Evolutionary conservation across 2,113 vertebrate species (phyloP).

Genomic region (Capreolus pygargus): DNA sequence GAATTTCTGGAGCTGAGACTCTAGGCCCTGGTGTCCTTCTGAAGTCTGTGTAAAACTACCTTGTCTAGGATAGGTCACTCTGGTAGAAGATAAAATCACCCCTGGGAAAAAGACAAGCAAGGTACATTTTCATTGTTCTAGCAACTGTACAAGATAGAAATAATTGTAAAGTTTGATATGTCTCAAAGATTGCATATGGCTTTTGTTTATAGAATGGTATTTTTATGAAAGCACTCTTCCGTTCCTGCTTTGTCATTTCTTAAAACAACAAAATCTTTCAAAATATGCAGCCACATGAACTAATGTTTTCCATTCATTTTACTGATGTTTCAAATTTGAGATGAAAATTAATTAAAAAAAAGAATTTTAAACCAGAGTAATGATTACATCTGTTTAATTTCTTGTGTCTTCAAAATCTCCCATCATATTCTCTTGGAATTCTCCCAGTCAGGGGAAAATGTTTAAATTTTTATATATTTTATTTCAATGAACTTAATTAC

Average conservation of each 20-base stretch:
- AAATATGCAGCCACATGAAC: not conserved
- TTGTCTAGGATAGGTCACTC: not conserved
- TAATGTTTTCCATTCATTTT: slow-evolving; percentile 35
- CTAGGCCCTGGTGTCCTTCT: not conserved
- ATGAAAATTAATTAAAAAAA: slow-evolving; percentile 5
- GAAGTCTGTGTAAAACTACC: not conserved
- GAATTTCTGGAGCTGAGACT: not conserved
- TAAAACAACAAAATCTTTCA: slow-evolving; percentile 24
- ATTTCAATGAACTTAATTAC: slow-evolving; percentile 25
- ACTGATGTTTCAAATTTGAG: not conserved
- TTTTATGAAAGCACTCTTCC: not conserved
- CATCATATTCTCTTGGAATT: slow-evolving; percentile 3
- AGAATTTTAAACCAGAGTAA: not conserved
- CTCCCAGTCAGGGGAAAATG: not conserved
- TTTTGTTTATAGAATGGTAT: slow-evolving; percentile 2
- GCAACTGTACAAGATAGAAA: not conserved
- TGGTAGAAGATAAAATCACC: not conserved
- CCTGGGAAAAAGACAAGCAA: not conserved
- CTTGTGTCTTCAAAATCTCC: not conserved
- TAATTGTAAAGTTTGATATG: not conserved
- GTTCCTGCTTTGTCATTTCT: not conserved
- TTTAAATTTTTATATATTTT: slow-evolving; percentile 26
- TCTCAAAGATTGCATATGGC: not conserved
- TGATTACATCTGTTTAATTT: slow-evolving; percentile 42
- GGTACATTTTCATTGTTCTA: not conserved